phyloP scores from a whole-genome alignment of 2,113 vertebrate genomes.

The Toxotes jaculatrix region DNA sequence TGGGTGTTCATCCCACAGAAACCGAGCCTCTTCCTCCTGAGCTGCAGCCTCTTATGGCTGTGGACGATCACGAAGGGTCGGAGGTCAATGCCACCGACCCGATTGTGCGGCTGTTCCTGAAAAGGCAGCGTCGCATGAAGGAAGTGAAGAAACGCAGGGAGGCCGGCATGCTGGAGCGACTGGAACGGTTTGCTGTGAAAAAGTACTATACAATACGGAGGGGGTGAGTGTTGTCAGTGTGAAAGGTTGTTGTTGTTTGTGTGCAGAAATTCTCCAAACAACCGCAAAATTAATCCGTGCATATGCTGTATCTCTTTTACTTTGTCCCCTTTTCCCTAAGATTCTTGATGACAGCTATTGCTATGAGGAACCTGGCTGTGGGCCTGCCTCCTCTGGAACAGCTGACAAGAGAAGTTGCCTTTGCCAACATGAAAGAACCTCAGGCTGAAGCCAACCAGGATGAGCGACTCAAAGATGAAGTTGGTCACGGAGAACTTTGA shows the following conservation, averaged over 20 bases:
- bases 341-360: conserved; percentile 93
- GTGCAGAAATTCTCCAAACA: not conserved
- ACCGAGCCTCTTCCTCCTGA: conserved; percentile 90
- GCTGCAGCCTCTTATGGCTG: conserved; percentile 87
- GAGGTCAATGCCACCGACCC: conserved; percentile 84
- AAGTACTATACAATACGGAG: conserved; percentile 91
- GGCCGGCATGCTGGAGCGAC: conserved; percentile 78
- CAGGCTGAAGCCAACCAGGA: conserved; percentile 59
- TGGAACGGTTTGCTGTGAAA: conserved; percentile 86
- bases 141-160: conserved; percentile 86
- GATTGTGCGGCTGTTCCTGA: conserved; percentile 87
- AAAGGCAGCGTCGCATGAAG: conserved; percentile 86
- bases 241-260: not conserved
- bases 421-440: conserved; percentile 87
- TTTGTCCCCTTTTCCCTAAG: conserved; percentile 67
- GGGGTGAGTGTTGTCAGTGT: conserved; percentile 81
- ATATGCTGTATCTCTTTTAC: not conserved
- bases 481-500: conserved; percentile 82
- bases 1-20: conserved; percentile 76
- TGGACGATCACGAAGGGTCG: conserved; percentile 60
- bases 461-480: conserved; percentile 76
- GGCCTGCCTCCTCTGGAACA: conserved; percentile 91
- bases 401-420: conserved; percentile 89
- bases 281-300: not conserved
- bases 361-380: conserved; percentile 89